phyloP scores from a whole-genome alignment of 2,113 vertebrate genomes.

The Salvator merianae region DNA sequence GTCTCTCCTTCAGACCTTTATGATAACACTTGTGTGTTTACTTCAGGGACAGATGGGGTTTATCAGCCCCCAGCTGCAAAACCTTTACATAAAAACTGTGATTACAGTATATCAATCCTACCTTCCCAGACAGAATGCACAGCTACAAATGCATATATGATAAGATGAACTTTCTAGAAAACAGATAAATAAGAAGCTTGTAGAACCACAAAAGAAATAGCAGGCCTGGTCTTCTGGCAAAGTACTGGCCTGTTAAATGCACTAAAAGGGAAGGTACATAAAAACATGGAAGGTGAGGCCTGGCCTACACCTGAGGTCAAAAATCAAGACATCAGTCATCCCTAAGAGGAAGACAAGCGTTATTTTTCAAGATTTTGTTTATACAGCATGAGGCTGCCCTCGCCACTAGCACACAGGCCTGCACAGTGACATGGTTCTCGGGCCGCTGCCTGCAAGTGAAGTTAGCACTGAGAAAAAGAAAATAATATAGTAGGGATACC shows the following conservation, averaged over 20 bases:
- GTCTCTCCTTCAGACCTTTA: background rate
- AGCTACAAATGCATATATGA: background rate
- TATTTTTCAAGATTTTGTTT: background rate
- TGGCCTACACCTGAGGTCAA: background rate
- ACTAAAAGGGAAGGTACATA: background rate
- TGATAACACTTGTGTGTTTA: background rate
- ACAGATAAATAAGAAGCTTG: background rate
- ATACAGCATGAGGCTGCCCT: background rate
- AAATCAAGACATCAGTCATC: rapidly evolving
- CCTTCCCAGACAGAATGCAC: background rate
- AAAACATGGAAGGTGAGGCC: background rate
- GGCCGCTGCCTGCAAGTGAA: background rate
- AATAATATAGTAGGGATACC: too few species aligned
- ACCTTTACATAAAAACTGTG: background rate
- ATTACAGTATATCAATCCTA: rapidly evolving
- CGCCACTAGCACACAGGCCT: background rate
- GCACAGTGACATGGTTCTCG: background rate
- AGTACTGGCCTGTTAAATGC: too few species aligned
- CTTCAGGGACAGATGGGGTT: constrained; percentile 18
- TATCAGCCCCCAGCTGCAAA: background rate
- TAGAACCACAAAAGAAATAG: background rate
- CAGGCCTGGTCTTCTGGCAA: rapidly evolving
- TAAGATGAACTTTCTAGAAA: constrained; percentile 1
- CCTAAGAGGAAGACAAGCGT: background rate
- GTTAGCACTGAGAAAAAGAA: background rate